Evolutionary conservation across 2,113 vertebrate genomes (phyloP).

Genomic region (Eonycteris spelaea): DNA sequence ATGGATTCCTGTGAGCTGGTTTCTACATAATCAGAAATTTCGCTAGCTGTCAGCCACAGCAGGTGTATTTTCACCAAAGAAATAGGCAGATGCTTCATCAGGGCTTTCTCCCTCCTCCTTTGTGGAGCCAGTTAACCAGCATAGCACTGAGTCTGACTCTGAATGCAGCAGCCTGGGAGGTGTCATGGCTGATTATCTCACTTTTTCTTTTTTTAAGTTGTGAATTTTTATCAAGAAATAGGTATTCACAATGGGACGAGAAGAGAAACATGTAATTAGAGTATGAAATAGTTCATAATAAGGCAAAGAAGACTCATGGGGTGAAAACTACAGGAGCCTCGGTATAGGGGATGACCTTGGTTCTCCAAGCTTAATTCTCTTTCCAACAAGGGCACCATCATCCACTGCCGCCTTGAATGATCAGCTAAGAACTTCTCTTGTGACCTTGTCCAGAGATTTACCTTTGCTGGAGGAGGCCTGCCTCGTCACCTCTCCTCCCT

Average conservation of each 20-base stretch:
- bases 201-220: neutral
- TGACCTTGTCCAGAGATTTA: neutral
- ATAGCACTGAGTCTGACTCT: accelerated
- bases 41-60: neutral
- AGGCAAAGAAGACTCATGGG: neutral
- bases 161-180: neutral
- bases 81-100: neutral
- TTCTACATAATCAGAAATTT: neutral
- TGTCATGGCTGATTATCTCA: neutral
- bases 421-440: neutral
- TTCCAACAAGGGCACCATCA: neutral
- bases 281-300: neutral
- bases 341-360: neutral
- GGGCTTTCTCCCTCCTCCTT: neutral
- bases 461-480: neutral
- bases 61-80: neutral
- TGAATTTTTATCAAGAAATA: neutral
- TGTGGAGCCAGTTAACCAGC: neutral
- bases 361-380: neutral
- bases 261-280: neutral
- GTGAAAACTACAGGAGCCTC: neutral
- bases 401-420: neutral
- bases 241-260: neutral
- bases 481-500: neutral
- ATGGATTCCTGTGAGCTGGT: neutral